Evolutionary conservation across 2,797 vertebrate species (phyloP).

Genomic region (Loris lydekkerianus): DNA sequence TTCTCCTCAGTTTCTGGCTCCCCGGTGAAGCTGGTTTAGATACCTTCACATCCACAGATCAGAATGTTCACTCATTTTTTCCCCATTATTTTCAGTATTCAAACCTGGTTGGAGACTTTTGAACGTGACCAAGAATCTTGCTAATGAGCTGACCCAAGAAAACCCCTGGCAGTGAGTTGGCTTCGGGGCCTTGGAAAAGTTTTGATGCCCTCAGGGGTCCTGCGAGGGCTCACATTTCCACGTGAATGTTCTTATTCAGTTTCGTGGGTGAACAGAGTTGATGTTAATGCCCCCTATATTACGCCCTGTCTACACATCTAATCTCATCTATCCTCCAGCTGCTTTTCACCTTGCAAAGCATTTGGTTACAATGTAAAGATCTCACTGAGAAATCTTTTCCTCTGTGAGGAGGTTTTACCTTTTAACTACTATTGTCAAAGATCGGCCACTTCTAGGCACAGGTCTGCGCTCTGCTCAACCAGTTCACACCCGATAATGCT

Average conservation of each 20-base stretch:
- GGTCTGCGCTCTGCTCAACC: background rate
- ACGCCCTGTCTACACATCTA: accelerated
- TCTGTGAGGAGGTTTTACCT: background rate
- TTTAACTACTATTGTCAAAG: background rate
- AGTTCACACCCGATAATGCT: background rate
- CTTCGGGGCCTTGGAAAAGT: background rate
- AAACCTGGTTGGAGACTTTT: too few species aligned
- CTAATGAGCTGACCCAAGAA: background rate
- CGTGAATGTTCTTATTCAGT: accelerated
- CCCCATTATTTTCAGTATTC: accelerated
- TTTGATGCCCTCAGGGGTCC: background rate
- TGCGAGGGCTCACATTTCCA: background rate
- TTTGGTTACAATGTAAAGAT: background rate
- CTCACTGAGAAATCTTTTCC: background rate
- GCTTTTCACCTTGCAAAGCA: background rate
- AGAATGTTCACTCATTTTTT: accelerated
- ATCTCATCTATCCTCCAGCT: accelerated
- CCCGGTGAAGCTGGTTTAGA: accelerated
- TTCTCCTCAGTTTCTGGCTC: background rate
- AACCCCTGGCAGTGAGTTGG: too few species aligned
- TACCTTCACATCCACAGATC: accelerated
- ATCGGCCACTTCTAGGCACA: background rate
- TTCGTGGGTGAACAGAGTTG: background rate
- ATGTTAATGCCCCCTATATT: background rate
- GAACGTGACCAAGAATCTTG: background rate